Evolutionary conservation across 2,888 invertebrate species (phyloP), one percentile per base, ranked within the genome.

Genomic region (Volucella inflata): DNA sequence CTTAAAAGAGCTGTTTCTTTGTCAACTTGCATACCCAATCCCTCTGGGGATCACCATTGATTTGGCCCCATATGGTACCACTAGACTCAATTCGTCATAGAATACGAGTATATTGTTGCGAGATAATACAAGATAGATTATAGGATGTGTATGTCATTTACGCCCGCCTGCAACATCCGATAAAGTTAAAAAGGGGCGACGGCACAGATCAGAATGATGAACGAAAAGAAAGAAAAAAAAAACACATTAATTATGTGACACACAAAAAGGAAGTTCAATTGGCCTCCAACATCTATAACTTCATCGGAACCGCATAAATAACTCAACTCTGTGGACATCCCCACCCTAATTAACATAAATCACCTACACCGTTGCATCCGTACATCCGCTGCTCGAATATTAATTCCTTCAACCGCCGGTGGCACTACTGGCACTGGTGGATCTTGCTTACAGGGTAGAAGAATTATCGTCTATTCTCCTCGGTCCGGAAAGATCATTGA

Each of bases 311-410:
- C 57, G 55, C 57, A 84, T 84, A 81, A 81, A 81, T 85, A 76
- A 85, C 85, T 85, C 71, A 85, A 30, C 48, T 55, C 62, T 42
- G 70, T 62, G 68, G 76, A 81, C 75, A 81, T 72, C 60, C 76
- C 71, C 71, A 76, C 21, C 85, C 85, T 79, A 71, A 85, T 85
- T 85, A 85, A 72, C 85, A 85, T 85, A 85, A 85, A 85, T 85
- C 85, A 85, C 80, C 85, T 76, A 38, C 76, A 48, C 78, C 40
- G 46, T 36, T 46, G 53, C 75, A 80, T 79, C 67, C 70, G 76
- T 60, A 71, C 70, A 80, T 84, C 80, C 84, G 84, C 44, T 76
- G 74, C 67, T 55, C 81, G 76, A 85, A 85, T 85, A 81, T 81
- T 85, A 76, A 81, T 76, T 62, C 14, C 44, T 62, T 21, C 21